phyloP scores from a whole-genome alignment of 1,140 invertebrate species.

The Ditylenchus dipsaci region DNA sequence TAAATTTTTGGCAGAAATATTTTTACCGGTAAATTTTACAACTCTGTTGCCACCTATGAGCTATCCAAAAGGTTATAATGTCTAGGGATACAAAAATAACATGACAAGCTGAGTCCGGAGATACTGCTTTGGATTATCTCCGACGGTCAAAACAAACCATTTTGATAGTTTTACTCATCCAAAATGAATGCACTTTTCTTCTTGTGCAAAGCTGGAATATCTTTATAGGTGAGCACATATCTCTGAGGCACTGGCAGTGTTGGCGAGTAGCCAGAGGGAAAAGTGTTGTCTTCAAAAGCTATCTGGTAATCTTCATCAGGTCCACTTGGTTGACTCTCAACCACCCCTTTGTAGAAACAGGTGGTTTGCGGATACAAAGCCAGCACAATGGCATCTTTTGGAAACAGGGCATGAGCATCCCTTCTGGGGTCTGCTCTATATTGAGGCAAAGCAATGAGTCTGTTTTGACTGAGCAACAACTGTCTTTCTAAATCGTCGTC shows the following conservation, averaged over 20 bases:
- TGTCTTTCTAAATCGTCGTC: constrained; percentile 71
- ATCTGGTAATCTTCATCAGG: constrained; percentile 78
- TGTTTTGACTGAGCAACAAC: constrained; percentile 69
- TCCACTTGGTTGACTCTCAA: constrained; percentile 60
- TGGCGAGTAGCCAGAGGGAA: constrained; percentile 82
- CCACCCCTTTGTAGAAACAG: constrained; percentile 80
- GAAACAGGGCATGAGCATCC: constrained; percentile 83
- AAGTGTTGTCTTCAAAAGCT: constrained; percentile 85
- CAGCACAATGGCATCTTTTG: constrained; percentile 84
- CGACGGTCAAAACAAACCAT: too few relatives aligned
- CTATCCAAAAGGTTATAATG: too few relatives aligned
- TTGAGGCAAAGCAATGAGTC: constrained; percentile 83
- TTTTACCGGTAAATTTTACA: too few relatives aligned
- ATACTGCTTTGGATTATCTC: too few relatives aligned
- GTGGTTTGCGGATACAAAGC: constrained; percentile 97
- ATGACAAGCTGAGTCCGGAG: too few relatives aligned
- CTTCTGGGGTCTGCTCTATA: constrained; percentile 93
- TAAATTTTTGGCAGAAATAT: too few relatives aligned
- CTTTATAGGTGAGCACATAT: constrained; percentile 76
- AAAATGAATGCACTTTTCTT: too few relatives aligned
- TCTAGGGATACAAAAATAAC: too few relatives aligned
- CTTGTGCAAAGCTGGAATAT: constrained; percentile 8
- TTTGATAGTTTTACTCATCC: too few relatives aligned
- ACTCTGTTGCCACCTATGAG: too few relatives aligned
- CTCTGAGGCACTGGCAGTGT: constrained; percentile 86